Percentiles rank a stretch among this genome's conserved stretches.
Conservation (phyloP, 2,888 invertebrate species). For the Danaus chrysippus region DNA sequence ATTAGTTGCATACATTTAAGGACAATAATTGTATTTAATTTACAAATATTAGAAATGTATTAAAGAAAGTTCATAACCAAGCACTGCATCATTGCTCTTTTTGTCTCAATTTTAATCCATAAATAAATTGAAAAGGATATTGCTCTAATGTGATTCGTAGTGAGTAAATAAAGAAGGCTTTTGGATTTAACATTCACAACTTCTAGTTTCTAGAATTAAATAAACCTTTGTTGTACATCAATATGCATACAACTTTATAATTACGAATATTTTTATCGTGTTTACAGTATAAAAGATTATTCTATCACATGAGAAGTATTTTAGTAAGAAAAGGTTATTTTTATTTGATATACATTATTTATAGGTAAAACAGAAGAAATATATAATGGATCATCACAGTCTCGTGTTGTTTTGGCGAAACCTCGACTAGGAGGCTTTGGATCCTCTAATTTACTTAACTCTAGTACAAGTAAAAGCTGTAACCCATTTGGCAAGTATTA, state of each 20-base stretch:
- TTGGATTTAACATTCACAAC: no score
- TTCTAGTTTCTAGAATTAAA: no score
- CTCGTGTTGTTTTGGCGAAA: slow-evolving; percentile 67
- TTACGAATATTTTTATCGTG: no score
- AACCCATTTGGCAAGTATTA: slow-evolving; percentile 60
- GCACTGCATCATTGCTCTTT: slow-evolving; percentile 26
- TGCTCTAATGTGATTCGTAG: no score
- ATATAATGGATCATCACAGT: slow-evolving; percentile 63
- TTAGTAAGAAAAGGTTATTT: slow-evolving; percentile 6
- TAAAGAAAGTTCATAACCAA: slow-evolving; percentile 21
- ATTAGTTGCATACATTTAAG: background rate
- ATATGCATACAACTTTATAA: no score
- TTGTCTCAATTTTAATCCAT: slow-evolving; percentile 3
- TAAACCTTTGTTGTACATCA: no score
- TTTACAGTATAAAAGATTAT: no score
- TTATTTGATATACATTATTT: slow-evolving; percentile 21
- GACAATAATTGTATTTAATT: no score
- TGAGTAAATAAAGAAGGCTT: no score
- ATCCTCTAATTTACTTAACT: slow-evolving; percentile 52
- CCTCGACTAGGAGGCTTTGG: slow-evolving; percentile 70
- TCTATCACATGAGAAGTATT: no score
- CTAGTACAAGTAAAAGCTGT: slow-evolving; percentile 58
- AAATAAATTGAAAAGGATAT: no score
- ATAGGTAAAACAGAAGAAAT: slow-evolving; percentile 65
- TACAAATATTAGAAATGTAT: background rate